A percentile compares a stretch with the other conserved stretches of the same genome.
Evolutionary conservation across 1,140 invertebrate genomes (phyloP).

Genomic region (Colletes gigas): DNA sequence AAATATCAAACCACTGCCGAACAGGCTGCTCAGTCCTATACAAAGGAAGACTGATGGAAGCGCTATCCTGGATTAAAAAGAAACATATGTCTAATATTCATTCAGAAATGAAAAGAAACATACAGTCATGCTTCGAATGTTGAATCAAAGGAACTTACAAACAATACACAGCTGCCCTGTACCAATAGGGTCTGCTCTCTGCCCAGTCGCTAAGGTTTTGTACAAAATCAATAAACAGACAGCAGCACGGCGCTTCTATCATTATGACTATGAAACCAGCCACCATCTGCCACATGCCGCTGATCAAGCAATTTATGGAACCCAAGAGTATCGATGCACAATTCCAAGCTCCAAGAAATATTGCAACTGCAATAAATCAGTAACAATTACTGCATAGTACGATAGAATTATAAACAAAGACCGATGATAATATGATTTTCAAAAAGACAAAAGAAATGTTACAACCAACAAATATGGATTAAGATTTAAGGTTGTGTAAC

Average conservation of each 20-base stretch:
- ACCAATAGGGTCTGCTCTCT: slow-evolving; percentile 93
- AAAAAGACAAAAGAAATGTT: neutral
- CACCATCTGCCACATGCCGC: slow-evolving; percentile 94
- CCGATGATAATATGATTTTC: neutral
- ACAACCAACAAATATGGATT: neutral
- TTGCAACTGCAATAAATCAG: slow-evolving; percentile 86
- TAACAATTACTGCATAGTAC: neutral
- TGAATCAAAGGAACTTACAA: slow-evolving; percentile 84
- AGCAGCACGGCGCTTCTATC: slow-evolving; percentile 97
- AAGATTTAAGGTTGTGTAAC: neutral
- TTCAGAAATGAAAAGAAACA: neutral
- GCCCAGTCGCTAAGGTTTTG: slow-evolving; percentile 90
- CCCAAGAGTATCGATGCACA: slow-evolving; percentile 87
- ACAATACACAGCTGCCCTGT: slow-evolving; percentile 93
- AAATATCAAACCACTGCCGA: slow-evolving; percentile 94
- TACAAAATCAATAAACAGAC: slow-evolving; percentile 96
- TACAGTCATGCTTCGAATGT: neutral
- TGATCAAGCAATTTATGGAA: slow-evolving; percentile 86
- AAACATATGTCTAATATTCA: neutral
- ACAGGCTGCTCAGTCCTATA: slow-evolving; percentile 87
- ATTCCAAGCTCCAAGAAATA: slow-evolving; percentile 92
- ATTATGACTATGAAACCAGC: slow-evolving; percentile 92
- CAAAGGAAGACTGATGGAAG: slow-evolving; percentile 90
- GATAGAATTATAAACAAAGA: no score
- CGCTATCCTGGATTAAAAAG: slow-evolving; percentile 85